Base-by-base conservation (phyloP, 2,888 invertebrate genomes). In the Serripes groenlandicus region DNA sequence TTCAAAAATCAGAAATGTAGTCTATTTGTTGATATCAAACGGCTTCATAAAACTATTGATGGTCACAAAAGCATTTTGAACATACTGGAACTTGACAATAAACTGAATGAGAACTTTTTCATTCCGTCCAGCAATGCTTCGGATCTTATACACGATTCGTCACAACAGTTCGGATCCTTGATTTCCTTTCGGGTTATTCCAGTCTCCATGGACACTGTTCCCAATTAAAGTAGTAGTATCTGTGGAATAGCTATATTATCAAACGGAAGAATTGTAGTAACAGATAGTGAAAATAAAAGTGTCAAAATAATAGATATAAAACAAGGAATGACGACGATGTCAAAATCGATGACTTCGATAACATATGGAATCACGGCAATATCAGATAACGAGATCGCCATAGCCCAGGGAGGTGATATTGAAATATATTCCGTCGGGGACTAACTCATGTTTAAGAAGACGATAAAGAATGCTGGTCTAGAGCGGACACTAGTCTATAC, bases 1-100 rank as follows among this genome's bases (percentile, higher is more conserved):
- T n/a, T n/a, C 2, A 62, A 32, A 34, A 62, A n/a, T 32, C 62
- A 62, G 62, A 62, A 62, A 15, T 62, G 62, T 28, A 11, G 62
- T 34, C 32, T 62, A 11, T 62, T 32, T 34, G 3, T 28, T 5
- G 34, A 32, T 21, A 30, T 62, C n/a, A 62, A 62, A 32, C 3
- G 11, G 7, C 28, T 34, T 1, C 23, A 15, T 21, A 62, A 3
- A 28, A 30, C 23, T n/a, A 30, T 62, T 3, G n/a, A 32, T 62
- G 34, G 21, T 9, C 34, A 62, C 28, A 11, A 9, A 34, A 15
- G 2, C 9, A 28, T n/a, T 18, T 2, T 62, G 11, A 1, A 3
- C 9, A 5, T 5, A 34, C 32, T 62, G 3, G 34, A 62, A n/a
- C 2, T 2, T 18, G 21, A 21, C 21, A 62, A 32, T n/a, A 32